Evolutionary conservation across 2,797 vertebrate species (phyloP).

Genomic region (Anabas testudineus): DNA sequence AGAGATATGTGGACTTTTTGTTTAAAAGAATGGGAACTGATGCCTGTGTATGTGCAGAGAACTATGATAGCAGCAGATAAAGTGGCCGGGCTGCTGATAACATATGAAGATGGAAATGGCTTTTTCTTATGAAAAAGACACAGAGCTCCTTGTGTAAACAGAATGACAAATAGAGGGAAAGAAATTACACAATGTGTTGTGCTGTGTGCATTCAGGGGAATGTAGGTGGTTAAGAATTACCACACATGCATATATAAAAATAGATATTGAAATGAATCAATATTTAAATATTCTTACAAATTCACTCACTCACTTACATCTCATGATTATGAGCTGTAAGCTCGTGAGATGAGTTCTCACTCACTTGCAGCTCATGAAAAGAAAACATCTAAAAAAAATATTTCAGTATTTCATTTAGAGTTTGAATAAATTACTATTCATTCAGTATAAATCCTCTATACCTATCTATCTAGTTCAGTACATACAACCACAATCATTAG

Average conservation of each 20-base stretch:
- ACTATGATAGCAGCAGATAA: slow-evolving; percentile 45
- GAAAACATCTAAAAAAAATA: too few species aligned
- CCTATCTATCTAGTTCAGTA: too few species aligned
- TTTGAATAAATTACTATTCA: too few species aligned
- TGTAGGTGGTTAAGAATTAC: neutral
- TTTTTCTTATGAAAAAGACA: slow-evolving; percentile 36
- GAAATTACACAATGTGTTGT: neutral
- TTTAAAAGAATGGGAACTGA: slow-evolving; percentile 33
- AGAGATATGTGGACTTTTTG: slow-evolving; percentile 29
- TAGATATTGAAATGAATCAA: neutral
- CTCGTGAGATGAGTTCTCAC: too few species aligned
- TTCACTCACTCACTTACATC: slow-evolving; percentile 3
- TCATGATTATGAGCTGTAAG: too few species aligned
- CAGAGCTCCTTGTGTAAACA: slow-evolving; percentile 21
- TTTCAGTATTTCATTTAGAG: too few species aligned
- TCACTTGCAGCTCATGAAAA: too few species aligned
- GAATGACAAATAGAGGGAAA: slow-evolving; percentile 1
- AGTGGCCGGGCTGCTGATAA: slow-evolving; percentile 19
- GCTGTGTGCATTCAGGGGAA: neutral
- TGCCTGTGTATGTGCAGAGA: slow-evolving; percentile 1
- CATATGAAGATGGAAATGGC: slow-evolving; percentile 45
- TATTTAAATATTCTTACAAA: neutral
- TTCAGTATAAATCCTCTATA: too few species aligned
- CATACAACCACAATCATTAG: too few species aligned
- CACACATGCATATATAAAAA: neutral